Evolutionary conservation across 1,140 invertebrate genomes (phyloP), one percentile per base, ranked within the genome.

Genomic region (Neuroterus valhalla): DNA sequence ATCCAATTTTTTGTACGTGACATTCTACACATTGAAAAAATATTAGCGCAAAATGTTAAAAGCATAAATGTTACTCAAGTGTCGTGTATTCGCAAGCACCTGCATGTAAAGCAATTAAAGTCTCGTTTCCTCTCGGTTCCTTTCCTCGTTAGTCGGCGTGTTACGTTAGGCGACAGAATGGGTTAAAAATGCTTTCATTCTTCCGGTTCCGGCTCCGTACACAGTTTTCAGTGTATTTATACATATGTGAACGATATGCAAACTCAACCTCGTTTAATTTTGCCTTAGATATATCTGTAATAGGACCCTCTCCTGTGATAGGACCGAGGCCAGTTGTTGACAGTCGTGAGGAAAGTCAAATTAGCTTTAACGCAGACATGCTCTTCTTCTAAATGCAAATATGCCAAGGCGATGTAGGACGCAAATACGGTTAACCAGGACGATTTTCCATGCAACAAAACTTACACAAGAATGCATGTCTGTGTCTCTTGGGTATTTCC

Each of bases 281-380:
- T 31, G 23, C 31, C 55, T 62, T 62, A 62, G n/a, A n/a, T 26
- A 62, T 62, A 62, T 62, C 55, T 38, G 26, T 62, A 23, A 62
- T 62, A 26, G 55, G 55, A 62, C 55, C 31, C n/a, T 15, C 23
- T 62, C 31, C 23, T 62, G 0, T 62, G 55, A 23, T 31, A 31
- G 26, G 31, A 23, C 23, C 26, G 55, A 38, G 23, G 23, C 23
- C 55, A 23, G 55, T 62, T 62, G 55, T 62, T 62, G 55, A 62
- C 55, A 38, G 55, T 62, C 55, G 26, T 62, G 55, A 62, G 55
- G 55, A 62, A 62, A 62, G 55, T 62, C 55, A 62, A 62, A 62
- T 62, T 62, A 62, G 55, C 55, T 62, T 62, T 62, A 62, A 62
- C 55, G 55, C 55, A 62, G 55, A 62, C 55, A 62, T 31, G 55